phyloP scores from a whole-genome alignment of 2,888 invertebrate species.

The Ochlodes sylvanus region DNA sequence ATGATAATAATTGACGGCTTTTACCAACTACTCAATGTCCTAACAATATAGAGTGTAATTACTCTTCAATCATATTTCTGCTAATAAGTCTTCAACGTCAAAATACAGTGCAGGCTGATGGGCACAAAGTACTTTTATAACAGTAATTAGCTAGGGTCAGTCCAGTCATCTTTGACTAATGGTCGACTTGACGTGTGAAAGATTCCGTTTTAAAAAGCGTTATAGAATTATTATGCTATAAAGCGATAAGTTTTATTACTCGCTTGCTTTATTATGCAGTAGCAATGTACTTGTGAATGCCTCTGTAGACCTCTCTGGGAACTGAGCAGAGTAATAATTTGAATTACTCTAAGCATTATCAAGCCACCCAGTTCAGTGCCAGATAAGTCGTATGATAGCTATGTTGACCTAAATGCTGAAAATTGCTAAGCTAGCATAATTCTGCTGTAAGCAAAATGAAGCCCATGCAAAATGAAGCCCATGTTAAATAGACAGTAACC shows the following conservation, averaged over 20 bases:
- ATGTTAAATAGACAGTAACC: no score
- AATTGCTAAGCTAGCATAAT: no score
- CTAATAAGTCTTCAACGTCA: constrained; percentile 48
- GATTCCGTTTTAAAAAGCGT: constrained; percentile 4
- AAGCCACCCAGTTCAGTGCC: background rate
- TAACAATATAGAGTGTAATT: constrained; percentile 37
- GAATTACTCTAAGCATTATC: background rate
- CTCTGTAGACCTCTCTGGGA: background rate
- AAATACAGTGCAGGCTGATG: constrained; percentile 55
- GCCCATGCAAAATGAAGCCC: no score
- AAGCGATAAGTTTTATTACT: background rate
- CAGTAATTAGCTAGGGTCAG: constrained; percentile 72
- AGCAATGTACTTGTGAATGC: background rate
- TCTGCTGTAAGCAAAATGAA: no score
- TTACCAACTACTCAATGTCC: background rate
- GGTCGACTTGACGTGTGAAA: constrained; percentile 22
- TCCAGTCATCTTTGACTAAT: constrained; percentile 60
- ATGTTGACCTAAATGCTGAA: no score
- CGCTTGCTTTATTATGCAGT: background rate
- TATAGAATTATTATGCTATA: constrained; percentile 7
- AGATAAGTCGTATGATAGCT: no score
- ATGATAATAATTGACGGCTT: background rate
- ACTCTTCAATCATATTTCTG: constrained; percentile 42
- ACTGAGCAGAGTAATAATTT: background rate
- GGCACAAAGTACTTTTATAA: constrained; percentile 71